Conservation (phyloP, 2,113 vertebrate species). For the Spheniscus mendiculus region DNA sequence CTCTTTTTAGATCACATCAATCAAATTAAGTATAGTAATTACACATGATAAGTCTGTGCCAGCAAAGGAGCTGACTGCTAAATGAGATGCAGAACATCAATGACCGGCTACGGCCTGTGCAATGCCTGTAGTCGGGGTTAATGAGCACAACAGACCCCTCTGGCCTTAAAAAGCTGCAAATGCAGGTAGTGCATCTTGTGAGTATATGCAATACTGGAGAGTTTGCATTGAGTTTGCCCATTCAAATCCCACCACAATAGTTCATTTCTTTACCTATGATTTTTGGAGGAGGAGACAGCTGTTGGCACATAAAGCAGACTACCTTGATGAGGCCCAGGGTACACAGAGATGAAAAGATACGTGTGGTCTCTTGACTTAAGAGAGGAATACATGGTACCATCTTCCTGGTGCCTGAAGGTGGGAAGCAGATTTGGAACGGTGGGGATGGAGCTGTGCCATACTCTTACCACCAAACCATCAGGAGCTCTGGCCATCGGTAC, state of each 20-base stretch:
- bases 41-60: neutral
- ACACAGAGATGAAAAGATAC: neutral
- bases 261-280: neutral
- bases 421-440: neutral
- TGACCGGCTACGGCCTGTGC: neutral
- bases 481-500: neutral
- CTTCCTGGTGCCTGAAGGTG: neutral
- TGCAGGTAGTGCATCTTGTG: neutral
- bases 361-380: rapidly evolving
- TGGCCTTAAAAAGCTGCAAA: neutral
- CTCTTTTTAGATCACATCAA: neutral
- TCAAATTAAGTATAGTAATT: conserved; percentile 14
- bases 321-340: neutral
- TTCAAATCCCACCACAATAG: neutral
- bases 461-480: neutral
- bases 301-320: neutral
- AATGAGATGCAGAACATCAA: neutral
- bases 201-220: neutral
- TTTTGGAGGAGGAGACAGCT: neutral
- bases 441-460: neutral
- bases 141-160: neutral
- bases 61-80: neutral
- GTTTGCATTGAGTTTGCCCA: neutral
- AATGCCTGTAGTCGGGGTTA: neutral
- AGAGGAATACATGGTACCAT: neutral